Base-by-base conservation (phyloP, 2,797 vertebrate genomes). In the Galagoides demidoff region DNA sequence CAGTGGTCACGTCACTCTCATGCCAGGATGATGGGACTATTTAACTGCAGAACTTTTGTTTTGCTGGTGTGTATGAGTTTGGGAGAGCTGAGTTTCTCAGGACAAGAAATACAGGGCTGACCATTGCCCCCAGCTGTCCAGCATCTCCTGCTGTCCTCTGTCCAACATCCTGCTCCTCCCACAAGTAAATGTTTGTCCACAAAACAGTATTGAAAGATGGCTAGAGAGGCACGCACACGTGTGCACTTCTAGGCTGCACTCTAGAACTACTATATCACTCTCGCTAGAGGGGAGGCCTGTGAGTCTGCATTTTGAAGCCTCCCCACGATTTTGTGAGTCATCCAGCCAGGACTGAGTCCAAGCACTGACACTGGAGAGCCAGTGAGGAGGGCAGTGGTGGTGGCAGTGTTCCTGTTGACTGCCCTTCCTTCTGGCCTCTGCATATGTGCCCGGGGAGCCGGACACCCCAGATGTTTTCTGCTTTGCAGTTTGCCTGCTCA, bases 391-490 rank as follows among this genome's bases (percentile, higher is more conserved):
- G 22, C 2, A 7, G 23, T 79, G 31, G 27, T 17, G 16, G 19
- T 27, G 78, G 55, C 17, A 0, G 2, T n/a, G 17, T 37, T 71
- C 55, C 2, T 8, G 9, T 11, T n/a, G 39, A 43, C 73, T n/a
- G 1, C 8, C 14, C 39, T 78, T 77, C 59, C 76, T 85, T 74
- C 57, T 78, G 86, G 34, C 34, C 52, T 88, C 59, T 49, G 2
- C 1, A 0, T 6, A 11, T 0, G 0, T 29, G 70, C 37, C 0
- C 45, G 13, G 4, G 76, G 37, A 68, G 39, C 31, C 23, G 31
- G 13, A 31, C 34, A 27, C 10, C 10, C 17, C 13, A 37, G 43
- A 25, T 5, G 27, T 39, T 34, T 85, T 64, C 19, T 59, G 31
- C 63, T 92, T 57, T 57, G 57, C 43, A 43, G 29, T 61, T 29